A percentile compares a stretch with the other conserved stretches of the same genome.
Evolutionary conservation across 1,140 invertebrate genomes (phyloP).

Genomic region (Brachionus calyciflorus): DNA sequence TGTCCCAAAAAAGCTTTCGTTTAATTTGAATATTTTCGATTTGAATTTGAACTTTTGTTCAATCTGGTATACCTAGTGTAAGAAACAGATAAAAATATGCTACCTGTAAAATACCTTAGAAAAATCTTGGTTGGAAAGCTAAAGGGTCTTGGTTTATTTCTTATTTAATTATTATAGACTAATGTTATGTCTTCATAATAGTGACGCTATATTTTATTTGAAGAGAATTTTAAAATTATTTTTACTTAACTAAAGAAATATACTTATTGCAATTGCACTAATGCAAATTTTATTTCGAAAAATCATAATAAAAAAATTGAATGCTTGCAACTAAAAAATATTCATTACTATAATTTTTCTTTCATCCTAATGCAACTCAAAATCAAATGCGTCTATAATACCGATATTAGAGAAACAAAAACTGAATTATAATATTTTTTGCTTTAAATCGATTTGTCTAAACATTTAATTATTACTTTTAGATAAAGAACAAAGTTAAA

Average conservation of each 20-base stretch:
- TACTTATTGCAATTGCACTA: too few relatives aligned
- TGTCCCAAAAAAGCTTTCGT: too few relatives aligned
- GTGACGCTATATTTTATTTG: not conserved
- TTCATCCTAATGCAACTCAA: conserved; percentile 8
- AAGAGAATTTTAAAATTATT: too few relatives aligned
- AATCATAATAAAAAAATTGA: not conserved
- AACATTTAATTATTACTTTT: too few relatives aligned
- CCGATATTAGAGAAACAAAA: conserved; percentile 3
- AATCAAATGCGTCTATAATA: conserved; percentile 33
- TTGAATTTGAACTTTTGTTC: too few relatives aligned
- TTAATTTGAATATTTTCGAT: too few relatives aligned
- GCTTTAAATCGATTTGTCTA: not conserved
- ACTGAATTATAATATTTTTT: conserved; percentile 18
- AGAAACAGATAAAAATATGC: too few relatives aligned
- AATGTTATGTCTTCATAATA: conserved; percentile 6
- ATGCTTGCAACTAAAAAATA: not conserved
- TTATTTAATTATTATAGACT: not conserved
- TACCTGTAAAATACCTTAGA: too few relatives aligned
- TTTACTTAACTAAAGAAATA: too few relatives aligned
- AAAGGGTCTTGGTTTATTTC: not conserved
- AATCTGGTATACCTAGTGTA: too few relatives aligned
- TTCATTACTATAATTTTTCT: not conserved
- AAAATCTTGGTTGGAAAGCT: too few relatives aligned
- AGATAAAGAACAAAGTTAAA: too few relatives aligned
- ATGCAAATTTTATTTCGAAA: not conserved